phyloP scores from a whole-genome alignment of 2,888 invertebrate species.

The Anorthoa munda region DNA sequence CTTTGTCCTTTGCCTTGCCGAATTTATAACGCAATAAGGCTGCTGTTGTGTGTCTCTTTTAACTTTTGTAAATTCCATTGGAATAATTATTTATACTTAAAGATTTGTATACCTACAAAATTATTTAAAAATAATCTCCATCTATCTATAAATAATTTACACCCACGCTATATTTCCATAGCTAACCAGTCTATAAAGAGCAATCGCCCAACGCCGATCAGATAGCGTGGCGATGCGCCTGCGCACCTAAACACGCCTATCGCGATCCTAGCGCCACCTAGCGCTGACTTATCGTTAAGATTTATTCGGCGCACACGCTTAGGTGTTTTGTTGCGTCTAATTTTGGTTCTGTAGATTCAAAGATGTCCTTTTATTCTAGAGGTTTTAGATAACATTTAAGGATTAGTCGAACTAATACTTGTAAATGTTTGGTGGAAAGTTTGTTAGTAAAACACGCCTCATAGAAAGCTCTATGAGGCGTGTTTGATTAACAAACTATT shows the following conservation, averaged over 20 bases:
- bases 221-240: conserved; percentile 69
- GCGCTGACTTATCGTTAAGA: conserved; percentile 78
- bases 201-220: conserved; percentile 72
- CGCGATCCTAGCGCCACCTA: conserved; percentile 80
- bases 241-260: conserved; percentile 73
- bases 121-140: conserved; percentile 8
- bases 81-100: too few species aligned
- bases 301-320: conserved; percentile 78
- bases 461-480: too few species aligned
- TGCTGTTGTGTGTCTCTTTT: too few species aligned
- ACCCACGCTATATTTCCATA: conserved; percentile 54
- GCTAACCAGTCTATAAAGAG: conserved; percentile 69
- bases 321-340: conserved; percentile 69
- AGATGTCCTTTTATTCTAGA: conserved; percentile 43
- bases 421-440: too few species aligned
- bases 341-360: conserved; percentile 67
- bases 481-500: too few species aligned
- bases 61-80: too few species aligned
- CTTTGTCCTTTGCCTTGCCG: too few species aligned
- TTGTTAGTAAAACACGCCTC: too few species aligned
- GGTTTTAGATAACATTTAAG: conserved; percentile 4
- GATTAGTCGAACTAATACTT: too few species aligned
- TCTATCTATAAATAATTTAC: conserved; percentile 34
- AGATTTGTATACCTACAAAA: not conserved
- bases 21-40: too few species aligned